Base-by-base conservation (phyloP, 2,888 invertebrate genomes). In the Andrena haemorrhoa region DNA sequence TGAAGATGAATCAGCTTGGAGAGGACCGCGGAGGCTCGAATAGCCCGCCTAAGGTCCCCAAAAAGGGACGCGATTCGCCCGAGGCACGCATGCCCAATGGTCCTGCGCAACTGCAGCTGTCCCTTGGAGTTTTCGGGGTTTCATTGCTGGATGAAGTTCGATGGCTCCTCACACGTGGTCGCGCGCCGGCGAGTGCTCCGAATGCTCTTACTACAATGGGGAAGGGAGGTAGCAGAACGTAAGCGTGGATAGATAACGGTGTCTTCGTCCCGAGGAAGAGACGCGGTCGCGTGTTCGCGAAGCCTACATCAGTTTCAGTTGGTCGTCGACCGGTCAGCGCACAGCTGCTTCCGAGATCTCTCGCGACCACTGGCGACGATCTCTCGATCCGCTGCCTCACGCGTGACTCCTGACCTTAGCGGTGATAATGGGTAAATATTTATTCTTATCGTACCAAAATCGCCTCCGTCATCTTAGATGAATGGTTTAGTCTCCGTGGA, bases 161-260 rank as follows among this genome's bases (percentile, higher is more conserved):
- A 76, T 82, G 71, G 61, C 69, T 71, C 61, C 41, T 72, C 78
- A 74, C 75, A 84, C 76, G 77, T 86, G 80, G 75, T 65, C 26
- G 61, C 26, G 53, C 56, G 26, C 49, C 26, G 65, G 26, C 41
- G 63, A 49, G 29, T 70, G n/a, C n/a, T 56, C 20, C 64, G 53
- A 68, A 51, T 29, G 35, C 6, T 26, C 29, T 63, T 79, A 81
- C 75, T 85, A 84, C 61, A 72, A 78, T 77, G 75, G 31, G 68
- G 77, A 60, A 83, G 66, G 31, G 63, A 87, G 83, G 61, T 75
- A 85, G 75, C 66, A 75, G 61, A 85, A 75, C 73, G 73, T 84
- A 71, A 77, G 63, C 56, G 74, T 70, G 69, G 69, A 79, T 84
- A 87, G 70, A 88, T 89, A 89, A 89, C 89, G 89, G 89, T 89